Percentiles rank a stretch among this genome's conserved stretches.
Conservation (phyloP, 2,797 vertebrate genomes). For the Novumbra hubbsi region DNA sequence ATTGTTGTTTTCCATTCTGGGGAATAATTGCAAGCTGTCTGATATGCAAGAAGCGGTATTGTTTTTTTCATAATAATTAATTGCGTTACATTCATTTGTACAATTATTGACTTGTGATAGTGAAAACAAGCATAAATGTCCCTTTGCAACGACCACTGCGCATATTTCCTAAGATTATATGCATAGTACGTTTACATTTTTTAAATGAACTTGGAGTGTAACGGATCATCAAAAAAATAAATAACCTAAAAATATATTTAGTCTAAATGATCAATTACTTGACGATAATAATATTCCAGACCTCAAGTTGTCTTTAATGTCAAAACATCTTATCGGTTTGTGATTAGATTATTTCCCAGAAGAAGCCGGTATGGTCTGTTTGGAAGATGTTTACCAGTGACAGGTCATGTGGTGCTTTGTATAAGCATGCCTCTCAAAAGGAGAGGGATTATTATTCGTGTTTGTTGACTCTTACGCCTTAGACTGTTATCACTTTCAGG, state of each 20-base stretch:
- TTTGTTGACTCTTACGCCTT: conserved; percentile 17
- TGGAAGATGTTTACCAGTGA: neutral
- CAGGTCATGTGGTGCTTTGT: neutral
- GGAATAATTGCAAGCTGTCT: neutral
- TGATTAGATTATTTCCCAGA: neutral
- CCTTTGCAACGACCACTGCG: neutral
- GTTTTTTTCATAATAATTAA: neutral
- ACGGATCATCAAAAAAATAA: too few relatives aligned
- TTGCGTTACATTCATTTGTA: neutral
- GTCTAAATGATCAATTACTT: neutral
- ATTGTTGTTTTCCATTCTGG: conserved; percentile 13
- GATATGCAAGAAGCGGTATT: neutral
- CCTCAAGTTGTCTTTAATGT: neutral
- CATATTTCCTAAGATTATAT: neutral
- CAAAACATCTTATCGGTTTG: neutral
- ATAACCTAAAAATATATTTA: too few relatives aligned
- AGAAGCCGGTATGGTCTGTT: neutral
- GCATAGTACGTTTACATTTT: neutral
- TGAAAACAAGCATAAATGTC: neutral
- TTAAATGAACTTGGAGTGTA: neutral
- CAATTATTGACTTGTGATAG: neutral
- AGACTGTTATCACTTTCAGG: conserved; percentile 4
- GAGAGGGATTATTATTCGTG: neutral
- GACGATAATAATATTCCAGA: neutral
- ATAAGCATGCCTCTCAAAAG: neutral